Evolutionary conservation across 1,140 invertebrate genomes (phyloP).

Genomic region (Lepidotrigona ventralis): DNA sequence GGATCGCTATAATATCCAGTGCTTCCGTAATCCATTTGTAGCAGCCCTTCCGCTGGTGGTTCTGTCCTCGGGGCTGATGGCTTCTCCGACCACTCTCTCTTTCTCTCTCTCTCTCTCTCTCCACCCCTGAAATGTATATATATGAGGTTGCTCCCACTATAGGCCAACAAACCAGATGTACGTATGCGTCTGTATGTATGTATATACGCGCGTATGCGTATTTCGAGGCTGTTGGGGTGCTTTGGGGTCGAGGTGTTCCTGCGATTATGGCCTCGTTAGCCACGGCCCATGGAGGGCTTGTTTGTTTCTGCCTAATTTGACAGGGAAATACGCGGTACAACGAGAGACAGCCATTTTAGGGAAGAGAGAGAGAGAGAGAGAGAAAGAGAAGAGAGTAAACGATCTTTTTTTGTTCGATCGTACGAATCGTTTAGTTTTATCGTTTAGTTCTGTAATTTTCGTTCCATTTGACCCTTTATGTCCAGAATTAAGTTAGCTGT

Average conservation of each 20-base stretch:
- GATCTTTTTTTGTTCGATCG: neutral
- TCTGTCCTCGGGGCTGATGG: conserved; percentile 48
- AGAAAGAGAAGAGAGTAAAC: neutral
- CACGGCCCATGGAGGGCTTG: conserved; percentile 61
- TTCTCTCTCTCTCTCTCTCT: neutral
- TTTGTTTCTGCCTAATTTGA: conserved; percentile 65
- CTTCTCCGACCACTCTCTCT: conserved; percentile 12
- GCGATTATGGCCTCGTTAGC: conserved; percentile 70
- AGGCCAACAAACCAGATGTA: neutral
- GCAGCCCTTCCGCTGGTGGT: conserved; percentile 51
- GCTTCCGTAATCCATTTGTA: conserved; percentile 71
- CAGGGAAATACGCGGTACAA: conserved; percentile 24
- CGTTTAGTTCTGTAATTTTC: neutral
- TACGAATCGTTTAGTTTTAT: conserved; percentile 1
- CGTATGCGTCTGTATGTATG: neutral
- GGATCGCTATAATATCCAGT: conserved; percentile 70
- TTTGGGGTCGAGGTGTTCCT: conserved; percentile 59
- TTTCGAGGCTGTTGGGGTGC: conserved; percentile 36
- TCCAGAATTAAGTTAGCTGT: too few relatives aligned
- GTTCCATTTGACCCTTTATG: neutral
- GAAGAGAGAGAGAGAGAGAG: neutral
- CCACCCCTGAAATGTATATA: neutral
- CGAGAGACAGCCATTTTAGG: neutral
- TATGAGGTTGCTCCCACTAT: neutral
- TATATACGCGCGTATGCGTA: neutral